Base-by-base conservation (phyloP, 2,113 vertebrate species). In the Platysteira castanea region DNA sequence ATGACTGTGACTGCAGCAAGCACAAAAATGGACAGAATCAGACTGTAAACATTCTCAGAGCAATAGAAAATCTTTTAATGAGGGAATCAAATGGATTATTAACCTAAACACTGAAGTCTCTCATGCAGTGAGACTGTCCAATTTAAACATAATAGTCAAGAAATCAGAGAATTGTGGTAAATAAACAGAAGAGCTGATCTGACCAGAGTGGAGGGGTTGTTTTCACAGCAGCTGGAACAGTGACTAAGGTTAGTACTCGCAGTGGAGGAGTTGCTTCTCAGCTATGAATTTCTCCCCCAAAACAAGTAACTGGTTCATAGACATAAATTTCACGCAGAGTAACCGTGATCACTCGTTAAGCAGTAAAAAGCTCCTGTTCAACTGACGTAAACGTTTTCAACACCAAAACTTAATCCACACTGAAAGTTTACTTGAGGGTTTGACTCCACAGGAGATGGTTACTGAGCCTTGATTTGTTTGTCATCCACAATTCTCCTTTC, bases 161-260 rank as follows among this genome's bases (percentile, higher is more conserved):
- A 95, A 88, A 89, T 89, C 59, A 95, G 60, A 95, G 79, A 78
- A 92, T 14, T 50, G 30, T 57, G 44, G 7, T 77, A 89, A 83
- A 80, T 31, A 83, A 94, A 63, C 27, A 75, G 11, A 76, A 87
- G 42, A 81, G 26, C 19, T 76, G 59, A 59, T 69, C 16, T 68
- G 59, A 49, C 31, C 6, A 9, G 35, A 74, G 20, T n/a, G 46
- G 46, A 89, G 31, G 76, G 28, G 11, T 17, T 57, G 21, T 68
- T 93, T 79, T 79, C n/a, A n/a, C 37, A 63, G 46, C 23, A 57
- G 39, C 1, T 61, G 74, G 70, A 92, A 39, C 35, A 54, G 23
- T 70, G 35, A 37, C 19, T 50, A 49, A 69, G 30, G 30, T 42
- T 46, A 57, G 31, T 42, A 12, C 16, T 53, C 41, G 3, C 31